phyloP scores from a whole-genome alignment of 2,888 invertebrate genomes.

The Lottia scabra region DNA sequence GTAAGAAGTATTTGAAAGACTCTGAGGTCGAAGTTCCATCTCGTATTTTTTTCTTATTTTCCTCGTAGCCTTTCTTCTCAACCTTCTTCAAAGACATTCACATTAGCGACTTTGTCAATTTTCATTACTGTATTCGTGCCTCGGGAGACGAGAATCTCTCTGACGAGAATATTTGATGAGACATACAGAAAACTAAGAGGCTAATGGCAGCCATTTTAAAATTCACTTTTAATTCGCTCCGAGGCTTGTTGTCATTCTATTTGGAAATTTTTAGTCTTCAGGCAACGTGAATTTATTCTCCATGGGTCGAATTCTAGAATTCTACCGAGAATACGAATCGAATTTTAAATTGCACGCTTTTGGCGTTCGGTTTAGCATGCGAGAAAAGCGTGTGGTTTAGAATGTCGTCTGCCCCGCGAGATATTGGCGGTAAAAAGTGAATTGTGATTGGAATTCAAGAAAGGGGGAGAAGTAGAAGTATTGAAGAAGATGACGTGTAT shows the following conservation, averaged over 20 bases:
- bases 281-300: conserved; percentile 11
- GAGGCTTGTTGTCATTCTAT: conserved; percentile 30
- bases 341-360: no score
- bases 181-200: conserved; percentile 14
- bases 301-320: conserved; percentile 20
- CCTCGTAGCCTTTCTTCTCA: conserved; percentile 1
- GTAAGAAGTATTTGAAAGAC: conserved; percentile 3
- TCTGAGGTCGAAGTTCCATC: neutral
- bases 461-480: neutral
- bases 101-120: conserved; percentile 58
- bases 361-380: no score
- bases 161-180: conserved; percentile 32
- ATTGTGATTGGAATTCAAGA: neutral
- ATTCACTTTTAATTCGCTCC: conserved; percentile 27
- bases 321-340: neutral
- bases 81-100: conserved; percentile 41
- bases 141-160: conserved; percentile 34
- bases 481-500: conserved; percentile 11
- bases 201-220: conserved; percentile 1
- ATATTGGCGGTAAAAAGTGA: neutral
- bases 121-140: conserved; percentile 42
- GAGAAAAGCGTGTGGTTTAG: no score
- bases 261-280: conserved; percentile 30
- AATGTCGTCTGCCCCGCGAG: neutral
- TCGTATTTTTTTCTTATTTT: neutral